Evolutionary conservation across 2,797 vertebrate genomes (phyloP).

Genomic region (Gallinago solitaria): DNA sequence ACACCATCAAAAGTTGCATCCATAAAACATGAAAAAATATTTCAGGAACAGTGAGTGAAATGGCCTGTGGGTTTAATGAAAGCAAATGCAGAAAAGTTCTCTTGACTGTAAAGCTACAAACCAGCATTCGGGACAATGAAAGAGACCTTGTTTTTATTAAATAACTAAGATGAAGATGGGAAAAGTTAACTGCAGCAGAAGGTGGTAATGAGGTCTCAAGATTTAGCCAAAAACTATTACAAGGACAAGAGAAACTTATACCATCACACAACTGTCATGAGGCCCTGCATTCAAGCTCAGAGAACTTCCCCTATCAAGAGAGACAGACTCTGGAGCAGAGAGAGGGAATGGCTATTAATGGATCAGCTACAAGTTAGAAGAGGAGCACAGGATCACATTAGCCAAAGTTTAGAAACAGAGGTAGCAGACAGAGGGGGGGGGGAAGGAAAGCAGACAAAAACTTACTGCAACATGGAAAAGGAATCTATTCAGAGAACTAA

Average conservation of each 20-base stretch:
- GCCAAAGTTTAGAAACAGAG: background rate
- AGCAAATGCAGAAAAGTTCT: background rate
- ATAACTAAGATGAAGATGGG: background rate
- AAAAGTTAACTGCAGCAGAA: background rate
- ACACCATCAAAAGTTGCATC: background rate
- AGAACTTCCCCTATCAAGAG: background rate
- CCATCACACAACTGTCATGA: background rate
- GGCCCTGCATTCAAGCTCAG: background rate
- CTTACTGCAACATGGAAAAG: background rate
- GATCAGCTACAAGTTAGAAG: background rate
- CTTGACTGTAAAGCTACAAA: background rate
- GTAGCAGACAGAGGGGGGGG: background rate
- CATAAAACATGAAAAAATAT: background rate
- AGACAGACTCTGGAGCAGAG: background rate
- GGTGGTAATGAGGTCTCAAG: background rate
- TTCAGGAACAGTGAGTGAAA: background rate
- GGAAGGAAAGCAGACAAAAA: background rate
- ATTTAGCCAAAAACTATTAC: background rate
- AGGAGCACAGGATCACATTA: background rate
- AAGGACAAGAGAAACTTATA: background rate
- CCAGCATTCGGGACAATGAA: background rate
- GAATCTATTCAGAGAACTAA: background rate
- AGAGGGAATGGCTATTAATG: background rate
- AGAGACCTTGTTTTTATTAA: background rate
- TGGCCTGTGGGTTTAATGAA: background rate